Evolutionary conservation across 2,888 invertebrate species (phyloP).

Genomic region (Acholoe squamosa): DNA sequence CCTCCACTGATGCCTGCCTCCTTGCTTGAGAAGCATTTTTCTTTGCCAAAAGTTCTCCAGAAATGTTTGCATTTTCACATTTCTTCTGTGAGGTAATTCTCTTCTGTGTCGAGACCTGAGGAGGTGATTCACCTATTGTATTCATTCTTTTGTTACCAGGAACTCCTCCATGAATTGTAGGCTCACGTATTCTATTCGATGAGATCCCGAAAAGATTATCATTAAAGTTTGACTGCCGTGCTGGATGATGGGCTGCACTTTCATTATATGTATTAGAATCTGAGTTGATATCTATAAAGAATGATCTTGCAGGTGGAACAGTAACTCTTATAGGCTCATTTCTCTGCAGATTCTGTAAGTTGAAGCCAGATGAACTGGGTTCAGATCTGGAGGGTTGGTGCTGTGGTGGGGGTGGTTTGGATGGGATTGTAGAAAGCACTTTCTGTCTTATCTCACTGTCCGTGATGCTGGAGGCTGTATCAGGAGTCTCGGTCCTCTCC

Average conservation of each 20-base stretch:
- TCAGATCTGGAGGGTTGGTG: background rate
- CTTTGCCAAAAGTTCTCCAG: conserved; percentile 18
- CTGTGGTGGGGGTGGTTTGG: background rate
- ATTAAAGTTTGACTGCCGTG: background rate
- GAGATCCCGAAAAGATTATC: conserved; percentile 14
- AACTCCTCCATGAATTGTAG: background rate
- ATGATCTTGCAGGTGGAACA: conserved; percentile 42
- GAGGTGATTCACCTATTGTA: background rate
- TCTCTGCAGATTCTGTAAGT: background rate
- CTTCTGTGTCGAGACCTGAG: background rate
- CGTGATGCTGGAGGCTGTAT: conserved; percentile 26
- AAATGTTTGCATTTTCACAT: conserved; percentile 1
- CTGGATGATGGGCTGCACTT: background rate
- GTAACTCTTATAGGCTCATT: conserved; percentile 38
- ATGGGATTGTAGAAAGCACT: background rate
- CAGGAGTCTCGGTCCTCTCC: background rate
- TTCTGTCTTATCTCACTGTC: conserved; percentile 57
- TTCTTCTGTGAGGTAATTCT: background rate
- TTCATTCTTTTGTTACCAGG: background rate
- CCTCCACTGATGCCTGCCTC: background rate
- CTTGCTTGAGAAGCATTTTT: background rate
- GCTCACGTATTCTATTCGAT: background rate
- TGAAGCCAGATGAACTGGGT: background rate
- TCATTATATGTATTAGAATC: background rate
- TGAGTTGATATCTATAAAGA: background rate